Percentiles rank a stretch among this genome's conserved stretches.
phyloP scores from a whole-genome alignment of 1,140 invertebrate species.

The Chionoecetes opilio region DNA sequence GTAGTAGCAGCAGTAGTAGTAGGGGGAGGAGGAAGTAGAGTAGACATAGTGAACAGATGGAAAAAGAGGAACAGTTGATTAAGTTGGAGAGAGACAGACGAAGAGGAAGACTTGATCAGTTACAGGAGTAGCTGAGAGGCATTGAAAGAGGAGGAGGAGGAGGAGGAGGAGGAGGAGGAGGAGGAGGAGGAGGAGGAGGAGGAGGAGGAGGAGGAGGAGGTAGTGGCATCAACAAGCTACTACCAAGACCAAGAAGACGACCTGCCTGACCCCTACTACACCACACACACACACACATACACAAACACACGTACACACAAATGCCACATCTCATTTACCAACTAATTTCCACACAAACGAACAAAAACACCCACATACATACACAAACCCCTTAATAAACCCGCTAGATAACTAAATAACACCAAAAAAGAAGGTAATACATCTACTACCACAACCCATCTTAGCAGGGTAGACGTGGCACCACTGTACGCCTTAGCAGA shows the following conservation, averaged over 20 bases:
- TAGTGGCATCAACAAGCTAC: neutral
- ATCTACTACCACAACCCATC: neutral
- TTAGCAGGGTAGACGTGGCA: neutral
- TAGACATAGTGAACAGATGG: neutral
- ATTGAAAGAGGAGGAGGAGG: conserved; percentile 2
- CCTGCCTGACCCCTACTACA: neutral
- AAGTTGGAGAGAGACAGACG: neutral
- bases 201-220: neutral
- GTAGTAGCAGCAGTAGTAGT: neutral
- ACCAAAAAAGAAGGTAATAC: neutral
- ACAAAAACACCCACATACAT: conserved; percentile 45
- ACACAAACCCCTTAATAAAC: conserved; percentile 43
- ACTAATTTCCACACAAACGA: neutral
- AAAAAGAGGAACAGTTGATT: neutral
- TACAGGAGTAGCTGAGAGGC: neutral
- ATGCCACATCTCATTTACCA: neutral
- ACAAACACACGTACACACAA: neutral
- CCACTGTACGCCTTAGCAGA: neutral
- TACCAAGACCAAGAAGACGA: neutral
- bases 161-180: conserved; percentile 4
- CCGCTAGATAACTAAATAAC: neutral
- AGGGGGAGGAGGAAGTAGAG: neutral
- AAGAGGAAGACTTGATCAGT: neutral
- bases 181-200: neutral
- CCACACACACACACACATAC: conserved; percentile 3